Conservation (phyloP, 2,888 invertebrate genomes). For the Eumerus sabulonum region DNA sequence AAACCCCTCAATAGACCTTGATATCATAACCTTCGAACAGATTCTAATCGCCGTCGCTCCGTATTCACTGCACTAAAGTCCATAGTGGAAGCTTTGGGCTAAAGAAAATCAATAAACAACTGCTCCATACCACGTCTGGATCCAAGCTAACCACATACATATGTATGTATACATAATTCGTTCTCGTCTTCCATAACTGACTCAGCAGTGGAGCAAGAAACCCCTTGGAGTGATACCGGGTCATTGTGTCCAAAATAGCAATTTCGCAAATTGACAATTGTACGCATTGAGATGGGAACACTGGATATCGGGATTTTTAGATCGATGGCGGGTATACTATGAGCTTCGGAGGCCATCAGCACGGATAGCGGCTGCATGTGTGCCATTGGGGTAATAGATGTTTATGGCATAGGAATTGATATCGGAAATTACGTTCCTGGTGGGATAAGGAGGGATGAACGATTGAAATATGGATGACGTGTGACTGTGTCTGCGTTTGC, state of each 20-base stretch:
- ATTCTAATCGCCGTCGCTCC: conserved; percentile 36
- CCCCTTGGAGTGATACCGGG: not conserved
- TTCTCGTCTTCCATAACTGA: conserved; percentile 32
- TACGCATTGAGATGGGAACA: conserved; percentile 39
- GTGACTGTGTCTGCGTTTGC: too few species aligned
- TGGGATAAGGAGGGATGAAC: not conserved
- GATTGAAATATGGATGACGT: too few species aligned
- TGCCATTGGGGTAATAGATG: not conserved
- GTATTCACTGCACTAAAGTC: conserved; percentile 33
- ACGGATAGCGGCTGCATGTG: too few species aligned
- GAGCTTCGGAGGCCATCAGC: too few species aligned
- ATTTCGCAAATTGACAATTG: conserved; percentile 53
- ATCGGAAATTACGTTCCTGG: not conserved
- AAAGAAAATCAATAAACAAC: conserved; percentile 50
- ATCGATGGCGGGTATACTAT: too few species aligned
- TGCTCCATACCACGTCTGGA: not conserved
- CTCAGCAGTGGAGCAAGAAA: conserved; percentile 26
- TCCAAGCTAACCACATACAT: conserved; percentile 23
- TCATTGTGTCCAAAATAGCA: conserved; percentile 39
- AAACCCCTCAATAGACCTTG: conserved; percentile 8
- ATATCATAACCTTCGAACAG: conserved; percentile 23
- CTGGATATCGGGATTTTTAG: conserved; percentile 29
- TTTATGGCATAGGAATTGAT: not conserved
- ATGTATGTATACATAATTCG: too few species aligned
- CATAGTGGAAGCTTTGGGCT: conserved; percentile 22